Percentiles rank a stretch among this genome's conserved stretches.
These are phyloP conservation scores for Eulithis prunata DNA, from an alignment of 2,888 invertebrate species.

Conservation along the genomic window DNA sequence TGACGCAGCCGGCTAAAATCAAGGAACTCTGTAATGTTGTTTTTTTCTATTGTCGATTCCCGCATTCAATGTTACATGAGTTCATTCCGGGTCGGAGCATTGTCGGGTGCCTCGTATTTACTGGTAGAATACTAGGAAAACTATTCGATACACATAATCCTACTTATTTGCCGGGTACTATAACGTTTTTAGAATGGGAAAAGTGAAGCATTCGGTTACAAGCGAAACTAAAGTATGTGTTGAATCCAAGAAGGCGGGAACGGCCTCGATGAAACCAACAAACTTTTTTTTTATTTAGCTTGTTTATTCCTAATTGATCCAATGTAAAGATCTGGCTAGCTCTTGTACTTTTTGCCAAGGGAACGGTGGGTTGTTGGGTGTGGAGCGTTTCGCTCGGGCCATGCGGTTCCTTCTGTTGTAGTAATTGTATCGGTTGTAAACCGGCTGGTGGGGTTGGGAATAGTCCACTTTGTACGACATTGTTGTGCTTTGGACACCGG, in stretches of 20 bases:
- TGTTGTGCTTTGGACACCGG: constrained; percentile 74
- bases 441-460: constrained; percentile 77
- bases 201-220: constrained; percentile 55
- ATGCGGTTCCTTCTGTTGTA: constrained; percentile 78
- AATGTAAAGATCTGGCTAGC: constrained; percentile 87
- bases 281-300: constrained; percentile 57
- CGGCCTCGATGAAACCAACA: constrained; percentile 77
- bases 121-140: too few relatives aligned
- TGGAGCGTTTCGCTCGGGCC: constrained; percentile 67
- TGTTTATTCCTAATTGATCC: constrained; percentile 77
- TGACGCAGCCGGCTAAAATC: too few relatives aligned
- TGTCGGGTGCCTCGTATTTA: too few relatives aligned
- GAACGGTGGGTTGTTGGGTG: constrained; percentile 85
- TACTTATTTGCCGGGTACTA: constrained; percentile 25
- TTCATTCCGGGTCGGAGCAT: too few relatives aligned
- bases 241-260: constrained; percentile 74
- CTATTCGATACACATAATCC: not conserved
- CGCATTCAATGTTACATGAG: too few relatives aligned
- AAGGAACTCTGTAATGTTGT: too few relatives aligned
- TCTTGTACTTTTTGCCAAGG: constrained; percentile 92
- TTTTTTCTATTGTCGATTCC: too few relatives aligned
- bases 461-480: constrained; percentile 81
- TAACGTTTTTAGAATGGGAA: constrained; percentile 64
- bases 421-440: constrained; percentile 76
- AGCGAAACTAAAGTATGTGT: constrained; percentile 68